These are phyloP conservation scores for Amblyjoppa fuscipennis DNA, from an alignment of 2,888 invertebrate genomes.

Conservation along the genomic window DNA sequence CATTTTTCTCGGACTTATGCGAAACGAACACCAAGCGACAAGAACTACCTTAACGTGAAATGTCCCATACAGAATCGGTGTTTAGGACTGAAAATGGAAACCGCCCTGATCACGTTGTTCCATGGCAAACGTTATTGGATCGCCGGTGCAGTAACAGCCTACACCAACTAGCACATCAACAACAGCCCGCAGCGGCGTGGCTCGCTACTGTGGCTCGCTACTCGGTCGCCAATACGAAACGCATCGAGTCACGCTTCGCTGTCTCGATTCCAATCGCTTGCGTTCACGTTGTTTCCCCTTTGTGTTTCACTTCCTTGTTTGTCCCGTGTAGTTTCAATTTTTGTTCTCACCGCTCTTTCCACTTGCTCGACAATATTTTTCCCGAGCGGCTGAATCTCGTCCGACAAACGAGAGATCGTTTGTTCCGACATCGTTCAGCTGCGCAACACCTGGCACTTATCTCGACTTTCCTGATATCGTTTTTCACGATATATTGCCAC, in stretches of 20 bases:
- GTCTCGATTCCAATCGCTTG: slow-evolving; percentile 37
- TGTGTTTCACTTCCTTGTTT: slow-evolving; percentile 22
- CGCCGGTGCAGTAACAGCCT: slow-evolving; percentile 31
- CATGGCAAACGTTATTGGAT: slow-evolving; percentile 28
- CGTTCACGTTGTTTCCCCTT: slow-evolving; percentile 48
- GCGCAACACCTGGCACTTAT: slow-evolving; percentile 11
- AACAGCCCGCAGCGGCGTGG: background rate
- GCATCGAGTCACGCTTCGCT: slow-evolving; percentile 58
- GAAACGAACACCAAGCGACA: too few species aligned
- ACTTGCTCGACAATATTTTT: slow-evolving; percentile 1
- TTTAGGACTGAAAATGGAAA: slow-evolving; percentile 31
- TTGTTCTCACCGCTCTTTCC: background rate
- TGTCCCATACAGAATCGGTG: background rate
- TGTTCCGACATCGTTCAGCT: slow-evolving; percentile 6
- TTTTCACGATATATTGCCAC: background rate
- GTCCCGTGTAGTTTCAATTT: slow-evolving; percentile 28
- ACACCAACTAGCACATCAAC: background rate
- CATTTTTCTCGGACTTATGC: too few species aligned
- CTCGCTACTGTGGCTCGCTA: background rate
- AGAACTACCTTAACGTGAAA: too few species aligned
- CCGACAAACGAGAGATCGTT: background rate
- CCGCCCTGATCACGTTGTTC: slow-evolving; percentile 33
- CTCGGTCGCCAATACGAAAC: slow-evolving; percentile 7
- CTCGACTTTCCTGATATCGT: background rate
- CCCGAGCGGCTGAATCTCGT: background rate